A percentile compares a stretch with the other conserved stretches of the same genome.
These are phyloP conservation scores for Habrosyne pyritoides DNA, from an alignment of 2,888 invertebrate genomes.

Conservation along the genomic window DNA sequence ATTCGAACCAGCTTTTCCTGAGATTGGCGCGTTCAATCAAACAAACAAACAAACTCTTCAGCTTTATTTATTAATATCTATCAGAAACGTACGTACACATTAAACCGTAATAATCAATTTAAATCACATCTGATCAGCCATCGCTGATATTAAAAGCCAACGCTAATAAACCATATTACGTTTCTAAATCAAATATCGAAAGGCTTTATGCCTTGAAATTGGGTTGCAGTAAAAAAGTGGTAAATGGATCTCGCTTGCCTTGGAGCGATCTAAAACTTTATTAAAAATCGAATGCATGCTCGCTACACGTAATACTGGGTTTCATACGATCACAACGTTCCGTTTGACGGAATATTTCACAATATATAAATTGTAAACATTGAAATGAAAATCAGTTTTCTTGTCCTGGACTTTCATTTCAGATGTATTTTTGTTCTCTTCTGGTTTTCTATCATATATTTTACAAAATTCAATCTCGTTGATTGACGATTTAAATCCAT, in stretches of 20 bases:
- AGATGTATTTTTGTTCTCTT: neutral
- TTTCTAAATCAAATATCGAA: slow-evolving; percentile 47
- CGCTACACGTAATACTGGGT: neutral
- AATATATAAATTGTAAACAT: neutral
- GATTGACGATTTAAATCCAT: no score
- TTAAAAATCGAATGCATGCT: slow-evolving; percentile 12
- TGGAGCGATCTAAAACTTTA: slow-evolving; percentile 11
- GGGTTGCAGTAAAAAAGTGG: slow-evolving; percentile 30
- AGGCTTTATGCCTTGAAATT: slow-evolving; percentile 33
- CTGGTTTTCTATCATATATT: neutral
- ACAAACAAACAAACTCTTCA: no score
- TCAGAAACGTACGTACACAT: neutral
- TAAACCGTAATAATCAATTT: neutral
- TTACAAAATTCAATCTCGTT: no score
- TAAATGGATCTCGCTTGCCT: slow-evolving; percentile 8
- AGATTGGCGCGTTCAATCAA: no score
- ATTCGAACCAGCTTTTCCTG: no score
- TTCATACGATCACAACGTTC: neutral
- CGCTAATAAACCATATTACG: slow-evolving; percentile 41
- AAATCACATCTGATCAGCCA: slow-evolving; percentile 9
- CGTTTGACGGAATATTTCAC: neutral
- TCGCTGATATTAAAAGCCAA: slow-evolving; percentile 29
- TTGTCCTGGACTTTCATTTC: neutral
- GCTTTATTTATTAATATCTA: no score
- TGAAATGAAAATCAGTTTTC: neutral